Percentiles rank a stretch among this genome's conserved stretches.
Evolutionary conservation across 64 coral and sea anemone genomes (phyloP).

Genomic region (Porites lutea): DNA sequence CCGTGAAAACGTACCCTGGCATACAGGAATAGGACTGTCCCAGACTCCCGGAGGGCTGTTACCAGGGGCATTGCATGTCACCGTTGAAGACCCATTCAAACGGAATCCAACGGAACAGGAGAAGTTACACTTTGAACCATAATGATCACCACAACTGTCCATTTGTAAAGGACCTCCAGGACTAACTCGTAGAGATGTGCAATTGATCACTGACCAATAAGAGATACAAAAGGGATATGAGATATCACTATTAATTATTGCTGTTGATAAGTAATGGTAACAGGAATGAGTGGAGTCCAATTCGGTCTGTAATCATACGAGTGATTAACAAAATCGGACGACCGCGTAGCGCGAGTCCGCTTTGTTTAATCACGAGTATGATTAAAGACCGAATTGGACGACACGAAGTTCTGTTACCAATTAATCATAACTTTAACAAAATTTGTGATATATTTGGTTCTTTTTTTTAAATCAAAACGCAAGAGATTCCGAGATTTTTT

Average conservation of each 20-base stretch:
- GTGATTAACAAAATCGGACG: too few species aligned
- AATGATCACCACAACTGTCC: conserved; percentile 29
- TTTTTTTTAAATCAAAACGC: too few species aligned
- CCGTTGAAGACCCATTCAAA: conserved; percentile 29
- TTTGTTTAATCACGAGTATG: too few species aligned
- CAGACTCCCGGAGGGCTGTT: conserved; percentile 19
- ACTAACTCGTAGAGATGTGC: not conserved
- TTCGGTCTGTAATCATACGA: too few species aligned
- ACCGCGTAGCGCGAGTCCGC: too few species aligned
- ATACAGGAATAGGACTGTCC: conserved; percentile 26
- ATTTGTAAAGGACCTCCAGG: conserved; percentile 5
- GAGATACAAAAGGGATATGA: not conserved
- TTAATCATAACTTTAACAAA: too few species aligned
- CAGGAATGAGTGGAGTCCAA: too few species aligned
- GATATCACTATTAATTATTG: not conserved
- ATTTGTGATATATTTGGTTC: too few species aligned
- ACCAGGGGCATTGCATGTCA: not conserved
- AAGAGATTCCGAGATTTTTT: too few species aligned
- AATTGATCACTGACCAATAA: conserved; percentile 3
- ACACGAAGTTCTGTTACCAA: too few species aligned
- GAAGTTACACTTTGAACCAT: conserved; percentile 34
- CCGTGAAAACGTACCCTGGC: not conserved
- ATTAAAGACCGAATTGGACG: too few species aligned
- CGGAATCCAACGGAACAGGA: conserved; percentile 21
- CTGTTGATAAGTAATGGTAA: too few species aligned